phyloP scores from a whole-genome alignment of 2,797 vertebrate species.

The Eidolon dupreanum region DNA sequence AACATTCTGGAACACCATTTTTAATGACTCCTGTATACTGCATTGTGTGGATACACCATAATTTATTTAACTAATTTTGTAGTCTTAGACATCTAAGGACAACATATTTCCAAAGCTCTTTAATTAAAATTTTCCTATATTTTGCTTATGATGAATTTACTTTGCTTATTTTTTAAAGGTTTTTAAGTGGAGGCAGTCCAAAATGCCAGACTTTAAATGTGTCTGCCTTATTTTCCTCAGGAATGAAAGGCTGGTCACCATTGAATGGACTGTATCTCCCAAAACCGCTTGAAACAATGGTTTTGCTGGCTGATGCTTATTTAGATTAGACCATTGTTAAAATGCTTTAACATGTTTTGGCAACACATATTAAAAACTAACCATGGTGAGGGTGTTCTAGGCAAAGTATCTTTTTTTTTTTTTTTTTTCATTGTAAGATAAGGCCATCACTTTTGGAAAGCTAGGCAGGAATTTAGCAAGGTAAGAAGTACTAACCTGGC shows the following conservation, averaged over 20 bases:
- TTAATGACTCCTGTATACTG: constrained; percentile 30
- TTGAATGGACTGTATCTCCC: not conserved
- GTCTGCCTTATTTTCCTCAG: not conserved
- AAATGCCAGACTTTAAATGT: not conserved
- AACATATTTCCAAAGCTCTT: constrained; percentile 11
- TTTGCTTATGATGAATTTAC: constrained; percentile 21
- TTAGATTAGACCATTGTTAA: not conserved
- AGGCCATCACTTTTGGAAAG: not conserved
- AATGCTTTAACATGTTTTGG: not conserved
- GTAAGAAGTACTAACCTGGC: not conserved
- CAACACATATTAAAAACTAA: not conserved
- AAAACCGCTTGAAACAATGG: not conserved
- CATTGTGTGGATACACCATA: not conserved
- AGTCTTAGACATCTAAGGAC: not conserved
- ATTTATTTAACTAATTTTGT: constrained; percentile 36
- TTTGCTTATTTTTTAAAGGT: not conserved
- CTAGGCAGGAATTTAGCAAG: not conserved
- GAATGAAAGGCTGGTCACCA: not conserved
- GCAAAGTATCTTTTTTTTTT: not conserved
- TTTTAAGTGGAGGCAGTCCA: not conserved
- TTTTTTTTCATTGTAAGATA: not conserved
- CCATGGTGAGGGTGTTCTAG: not conserved
- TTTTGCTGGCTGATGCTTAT: not conserved
- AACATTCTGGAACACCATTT: constrained; percentile 2
- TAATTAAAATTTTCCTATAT: constrained; percentile 18